Evolutionary conservation across 2,113 vertebrate genomes (phyloP).

Genomic region (Acanthisitta chloris): DNA sequence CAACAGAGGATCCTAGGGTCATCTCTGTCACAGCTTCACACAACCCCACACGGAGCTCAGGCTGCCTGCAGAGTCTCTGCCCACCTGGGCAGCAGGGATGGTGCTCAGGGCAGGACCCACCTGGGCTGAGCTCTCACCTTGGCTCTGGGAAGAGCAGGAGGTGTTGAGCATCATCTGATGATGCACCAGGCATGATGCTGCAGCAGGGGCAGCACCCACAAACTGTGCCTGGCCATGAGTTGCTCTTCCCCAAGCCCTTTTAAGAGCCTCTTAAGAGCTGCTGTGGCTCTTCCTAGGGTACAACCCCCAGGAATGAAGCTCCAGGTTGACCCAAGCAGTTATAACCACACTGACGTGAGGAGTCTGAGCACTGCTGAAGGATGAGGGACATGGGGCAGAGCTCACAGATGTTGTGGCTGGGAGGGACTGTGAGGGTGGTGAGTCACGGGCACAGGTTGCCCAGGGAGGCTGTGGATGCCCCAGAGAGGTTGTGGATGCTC

Average conservation of each 20-base stretch:
- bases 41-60: accelerated
- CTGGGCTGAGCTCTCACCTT: background rate
- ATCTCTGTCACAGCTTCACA: accelerated
- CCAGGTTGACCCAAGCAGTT: accelerated
- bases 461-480: no score
- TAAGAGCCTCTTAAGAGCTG: background rate
- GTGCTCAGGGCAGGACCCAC: accelerated
- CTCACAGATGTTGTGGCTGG: background rate
- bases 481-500: no score
- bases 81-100: background rate
- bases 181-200: accelerated
- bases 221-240: accelerated
- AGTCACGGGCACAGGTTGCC: no score
- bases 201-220: background rate
- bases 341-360: background rate
- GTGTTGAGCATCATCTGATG: accelerated
- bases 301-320: accelerated
- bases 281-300: background rate
- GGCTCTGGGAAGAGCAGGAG: background rate
- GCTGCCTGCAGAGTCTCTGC: background rate
- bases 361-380: accelerated
- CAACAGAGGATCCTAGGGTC: background rate
- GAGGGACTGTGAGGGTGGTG: no score
- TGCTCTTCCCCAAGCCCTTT: background rate
- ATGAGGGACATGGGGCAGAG: accelerated